These are phyloP conservation scores for Alligator sinensis DNA, from an alignment of 2,113 vertebrate genomes.

Conservation along the genomic window DNA sequence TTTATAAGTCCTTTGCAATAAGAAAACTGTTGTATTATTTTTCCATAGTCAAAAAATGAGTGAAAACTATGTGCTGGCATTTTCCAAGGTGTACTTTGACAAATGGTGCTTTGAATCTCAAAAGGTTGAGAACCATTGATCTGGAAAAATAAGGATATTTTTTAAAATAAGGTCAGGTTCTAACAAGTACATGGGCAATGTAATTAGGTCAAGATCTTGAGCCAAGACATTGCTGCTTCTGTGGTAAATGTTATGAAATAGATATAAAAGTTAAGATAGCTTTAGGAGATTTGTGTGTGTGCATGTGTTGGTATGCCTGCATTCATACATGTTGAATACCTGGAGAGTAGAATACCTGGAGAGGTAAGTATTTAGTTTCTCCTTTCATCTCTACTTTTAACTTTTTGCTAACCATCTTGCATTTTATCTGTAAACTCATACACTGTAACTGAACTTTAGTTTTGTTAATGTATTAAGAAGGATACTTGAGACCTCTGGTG, in stretches of 20 bases:
- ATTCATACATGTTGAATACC: background rate
- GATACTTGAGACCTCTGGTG: slow-evolving; percentile 80
- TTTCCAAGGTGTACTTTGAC: too few relatives aligned
- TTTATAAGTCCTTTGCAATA: too few relatives aligned
- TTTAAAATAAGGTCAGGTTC: background rate
- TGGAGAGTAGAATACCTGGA: background rate
- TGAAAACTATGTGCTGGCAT: too few relatives aligned
- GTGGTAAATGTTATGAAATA: background rate
- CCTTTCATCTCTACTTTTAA: background rate
- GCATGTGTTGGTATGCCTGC: background rate
- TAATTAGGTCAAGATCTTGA: background rate
- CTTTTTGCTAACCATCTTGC: background rate
- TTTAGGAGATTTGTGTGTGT: background rate
- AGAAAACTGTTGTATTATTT: too few relatives aligned
- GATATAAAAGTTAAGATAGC: background rate
- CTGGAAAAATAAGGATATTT: background rate
- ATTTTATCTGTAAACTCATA: background rate
- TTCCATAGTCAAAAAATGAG: too few relatives aligned
- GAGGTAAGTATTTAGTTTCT: background rate
- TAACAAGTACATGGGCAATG: fast-evolving
- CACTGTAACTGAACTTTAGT: background rate
- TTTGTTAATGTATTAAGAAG: slow-evolving; percentile 45
- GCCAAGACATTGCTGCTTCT: background rate
- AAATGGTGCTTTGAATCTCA: too few relatives aligned
- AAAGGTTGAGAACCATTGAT: too few relatives aligned